Evolutionary conservation across 1,140 invertebrate genomes (phyloP).

Genomic region (Druon quercuslanigerum): DNA sequence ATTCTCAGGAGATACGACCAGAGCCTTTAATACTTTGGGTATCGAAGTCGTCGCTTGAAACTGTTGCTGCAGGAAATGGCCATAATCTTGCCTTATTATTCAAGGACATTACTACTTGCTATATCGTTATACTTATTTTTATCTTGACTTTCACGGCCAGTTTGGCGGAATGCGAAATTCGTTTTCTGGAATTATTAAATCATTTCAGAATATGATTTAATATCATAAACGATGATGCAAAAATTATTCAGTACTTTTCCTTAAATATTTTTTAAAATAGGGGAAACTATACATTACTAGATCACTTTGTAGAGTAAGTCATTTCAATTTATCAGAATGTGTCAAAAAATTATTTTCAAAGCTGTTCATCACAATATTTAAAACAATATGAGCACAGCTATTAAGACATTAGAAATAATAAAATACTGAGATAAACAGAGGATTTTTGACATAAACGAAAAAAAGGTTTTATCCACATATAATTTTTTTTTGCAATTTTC

Average conservation of each 20-base stretch:
- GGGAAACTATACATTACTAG: too few species aligned
- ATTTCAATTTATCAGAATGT: too few species aligned
- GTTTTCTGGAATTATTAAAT: neutral
- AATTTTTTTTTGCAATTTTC: too few species aligned
- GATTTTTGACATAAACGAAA: too few species aligned
- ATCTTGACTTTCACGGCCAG: conserved; percentile 2
- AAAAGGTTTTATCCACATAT: too few species aligned
- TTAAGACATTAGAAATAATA: too few species aligned
- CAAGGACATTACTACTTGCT: conserved; percentile 2
- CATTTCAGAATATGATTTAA: neutral
- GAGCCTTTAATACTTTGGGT: conserved; percentile 18
- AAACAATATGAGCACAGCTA: too few species aligned
- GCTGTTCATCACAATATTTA: too few species aligned
- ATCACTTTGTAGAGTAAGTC: too few species aligned
- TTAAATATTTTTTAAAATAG: neutral
- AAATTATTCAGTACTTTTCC: neutral
- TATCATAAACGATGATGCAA: neutral
- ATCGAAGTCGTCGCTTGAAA: conserved; percentile 14
- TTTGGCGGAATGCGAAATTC: neutral
- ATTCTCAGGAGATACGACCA: conserved; percentile 4
- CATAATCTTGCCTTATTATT: conserved; percentile 7
- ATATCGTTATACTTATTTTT: conserved; percentile 9
- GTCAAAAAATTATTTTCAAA: too few species aligned
- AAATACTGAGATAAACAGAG: too few species aligned
- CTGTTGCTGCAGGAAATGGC: conserved; percentile 9